These are phyloP conservation scores for Leptodactylus fuscus DNA, from an alignment of 2,113 vertebrate genomes.

Conservation along the genomic window DNA sequence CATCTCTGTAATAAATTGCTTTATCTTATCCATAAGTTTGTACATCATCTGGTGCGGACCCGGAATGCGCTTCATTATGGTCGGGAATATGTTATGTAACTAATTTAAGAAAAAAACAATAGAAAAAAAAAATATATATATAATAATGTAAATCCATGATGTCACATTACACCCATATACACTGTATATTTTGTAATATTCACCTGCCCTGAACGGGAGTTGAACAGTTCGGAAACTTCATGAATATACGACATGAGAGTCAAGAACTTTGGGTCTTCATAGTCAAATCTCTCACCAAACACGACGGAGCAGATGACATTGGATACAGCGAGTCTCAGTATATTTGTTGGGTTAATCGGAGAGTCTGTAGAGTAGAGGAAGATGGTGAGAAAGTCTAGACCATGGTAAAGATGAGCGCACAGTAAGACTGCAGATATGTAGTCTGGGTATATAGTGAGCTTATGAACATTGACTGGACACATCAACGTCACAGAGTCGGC, in stretches of 20 bases:
- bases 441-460: neutral
- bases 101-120: conserved; percentile 20
- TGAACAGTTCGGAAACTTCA: neutral
- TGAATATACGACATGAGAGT: neutral
- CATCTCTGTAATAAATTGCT: conserved; percentile 62
- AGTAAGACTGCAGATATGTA: neutral
- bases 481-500: neutral
- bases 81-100: conserved; percentile 70
- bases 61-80: conserved; percentile 63
- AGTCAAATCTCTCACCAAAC: neutral
- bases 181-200: neutral
- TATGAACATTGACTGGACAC: neutral
- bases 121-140: neutral
- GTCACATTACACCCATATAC: too few species aligned
- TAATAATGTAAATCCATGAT: too few species aligned
- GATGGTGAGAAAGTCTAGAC: neutral
- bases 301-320: neutral
- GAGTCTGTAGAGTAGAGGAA: neutral
- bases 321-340: neutral
- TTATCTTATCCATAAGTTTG: conserved; percentile 58
- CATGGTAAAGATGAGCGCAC: neutral
- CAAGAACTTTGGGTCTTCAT: neutral
- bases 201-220: neutral
- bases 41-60: conserved; percentile 65
- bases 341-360: neutral